phyloP scores from a whole-genome alignment of 2,113 vertebrate species.

The Hyperopisus bebe region DNA sequence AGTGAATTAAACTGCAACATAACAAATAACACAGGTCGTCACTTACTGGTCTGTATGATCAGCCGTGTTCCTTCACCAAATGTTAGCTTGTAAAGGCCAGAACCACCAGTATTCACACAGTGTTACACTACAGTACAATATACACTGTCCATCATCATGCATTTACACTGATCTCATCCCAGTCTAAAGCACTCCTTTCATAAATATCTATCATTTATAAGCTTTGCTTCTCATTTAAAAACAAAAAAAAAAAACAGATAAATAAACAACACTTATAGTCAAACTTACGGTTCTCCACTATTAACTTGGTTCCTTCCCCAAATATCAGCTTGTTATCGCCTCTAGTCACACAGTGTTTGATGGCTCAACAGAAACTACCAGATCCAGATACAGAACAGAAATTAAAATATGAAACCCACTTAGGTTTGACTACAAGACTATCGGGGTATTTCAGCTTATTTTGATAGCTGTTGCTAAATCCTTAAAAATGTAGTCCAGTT shows the following conservation, averaged over 20 bases:
- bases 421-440: neutral
- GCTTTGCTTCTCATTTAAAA: neutral
- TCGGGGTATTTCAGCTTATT: neutral
- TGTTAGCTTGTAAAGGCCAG: neutral
- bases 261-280: neutral
- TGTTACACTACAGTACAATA: neutral
- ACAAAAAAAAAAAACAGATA: neutral
- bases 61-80: neutral
- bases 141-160: neutral
- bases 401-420: neutral
- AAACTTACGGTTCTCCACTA: constrained; percentile 20
- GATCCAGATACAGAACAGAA: neutral
- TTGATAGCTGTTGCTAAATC: neutral
- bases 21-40: neutral
- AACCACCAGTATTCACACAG: neutral
- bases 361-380: neutral
- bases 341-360: constrained; percentile 16
- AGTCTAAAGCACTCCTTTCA: neutral
- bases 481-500: neutral
- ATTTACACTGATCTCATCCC: neutral
- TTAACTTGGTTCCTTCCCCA: constrained; percentile 22
- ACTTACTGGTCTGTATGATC: neutral
- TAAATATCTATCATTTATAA: neutral
- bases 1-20: neutral
- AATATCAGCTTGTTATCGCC: constrained; percentile 6